Evolutionary conservation across 2,888 invertebrate species (phyloP), one percentile per base, ranked within the genome.

Genomic region (Thera obeliscata): DNA sequence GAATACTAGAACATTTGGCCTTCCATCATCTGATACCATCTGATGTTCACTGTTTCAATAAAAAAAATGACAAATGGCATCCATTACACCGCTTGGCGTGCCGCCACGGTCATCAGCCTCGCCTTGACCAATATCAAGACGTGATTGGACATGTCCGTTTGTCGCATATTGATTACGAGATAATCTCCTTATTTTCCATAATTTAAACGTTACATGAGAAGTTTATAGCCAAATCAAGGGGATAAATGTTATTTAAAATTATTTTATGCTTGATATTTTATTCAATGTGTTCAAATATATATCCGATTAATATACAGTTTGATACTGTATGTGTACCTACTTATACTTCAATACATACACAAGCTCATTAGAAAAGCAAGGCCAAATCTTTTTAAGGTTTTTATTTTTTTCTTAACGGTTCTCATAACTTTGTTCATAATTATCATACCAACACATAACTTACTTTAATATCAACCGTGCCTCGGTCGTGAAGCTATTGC

Each of bases 51-150:
- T 86, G 83, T 85, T 83, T 77, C 78, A 83, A 84, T 86, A 87
- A 87, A 89, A 87, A 87, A 86, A 80, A 85, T 83, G 85, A 89
- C 82, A 88, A 88, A 88, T 85, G 81, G 79, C 77, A 77, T 81
- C 80, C 82, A 88, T 89, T 88, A 87, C 78, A 74, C 70, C 66
- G 85, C 81, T 87, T 91, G 90, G 90, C 91, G 83, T 86, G 85
- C 81, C 84, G 87, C 90, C 91, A 91, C 87, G 90, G 88, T 87
- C 90, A 85, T 79, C 83, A 84, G 86, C 86, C 86, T 90, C 81
- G 87, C 92, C 92, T 92, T 92, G 92, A 92, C 92, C 92, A 91
- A 90, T 81, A 87, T 92, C 82, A 81, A 82, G 81, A 78, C 84
- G 79, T 79, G 81, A 81, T 80, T 78, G 77, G 83, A 86, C 85